phyloP scores from a whole-genome alignment of 2,113 vertebrate species.

The Sylvietta virens region DNA sequence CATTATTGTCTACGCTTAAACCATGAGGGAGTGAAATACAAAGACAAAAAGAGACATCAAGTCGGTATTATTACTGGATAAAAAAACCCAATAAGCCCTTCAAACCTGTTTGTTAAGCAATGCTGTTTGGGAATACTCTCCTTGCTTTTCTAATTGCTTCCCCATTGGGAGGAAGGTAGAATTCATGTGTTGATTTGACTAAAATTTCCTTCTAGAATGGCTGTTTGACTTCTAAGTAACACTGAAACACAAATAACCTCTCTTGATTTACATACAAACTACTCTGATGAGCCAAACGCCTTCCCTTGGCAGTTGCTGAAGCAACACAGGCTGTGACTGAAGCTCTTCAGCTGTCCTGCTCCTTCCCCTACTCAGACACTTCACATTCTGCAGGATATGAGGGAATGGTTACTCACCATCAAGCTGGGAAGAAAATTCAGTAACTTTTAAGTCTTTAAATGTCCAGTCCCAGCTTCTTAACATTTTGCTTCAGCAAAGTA shows the following conservation, averaged over 20 bases:
- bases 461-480: neutral
- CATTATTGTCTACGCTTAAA: neutral
- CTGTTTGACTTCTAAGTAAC: neutral
- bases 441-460: neutral
- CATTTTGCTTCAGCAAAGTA: neutral
- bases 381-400: neutral
- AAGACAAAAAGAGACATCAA: neutral
- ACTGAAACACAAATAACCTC: neutral
- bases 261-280: neutral
- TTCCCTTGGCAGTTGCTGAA: neutral
- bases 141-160: neutral
- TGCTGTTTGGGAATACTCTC: neutral
- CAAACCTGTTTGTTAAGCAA: neutral
- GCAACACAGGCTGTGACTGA: neutral
- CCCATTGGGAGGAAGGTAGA: neutral
- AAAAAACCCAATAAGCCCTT: neutral
- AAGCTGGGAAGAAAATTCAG: neutral
- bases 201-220: neutral
- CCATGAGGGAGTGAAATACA: neutral
- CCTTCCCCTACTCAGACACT: neutral
- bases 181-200: neutral
- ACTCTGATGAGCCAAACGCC: neutral
- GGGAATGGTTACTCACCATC: neutral
- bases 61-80: neutral
- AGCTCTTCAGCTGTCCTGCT: neutral